phyloP scores from a whole-genome alignment of 2,888 invertebrate genomes.

The Isotomurus palustris region DNA sequence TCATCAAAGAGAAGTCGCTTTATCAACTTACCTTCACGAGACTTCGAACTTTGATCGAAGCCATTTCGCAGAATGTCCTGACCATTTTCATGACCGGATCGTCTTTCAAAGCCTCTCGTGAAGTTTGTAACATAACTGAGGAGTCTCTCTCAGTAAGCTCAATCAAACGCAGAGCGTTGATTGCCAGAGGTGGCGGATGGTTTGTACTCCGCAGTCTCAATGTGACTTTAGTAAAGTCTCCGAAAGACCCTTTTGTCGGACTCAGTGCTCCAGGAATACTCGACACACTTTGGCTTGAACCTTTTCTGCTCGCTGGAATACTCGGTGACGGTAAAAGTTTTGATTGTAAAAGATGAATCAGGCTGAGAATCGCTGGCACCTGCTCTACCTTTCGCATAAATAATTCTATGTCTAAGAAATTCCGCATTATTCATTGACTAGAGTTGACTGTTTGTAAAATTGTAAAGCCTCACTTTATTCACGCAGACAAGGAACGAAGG shows the following conservation, averaged over 20 bases:
- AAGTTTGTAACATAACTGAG: conserved; percentile 29
- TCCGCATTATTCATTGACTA: too few species aligned
- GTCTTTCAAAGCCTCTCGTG: conserved; percentile 18
- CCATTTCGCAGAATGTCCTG: conserved; percentile 25
- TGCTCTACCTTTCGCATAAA: too few species aligned
- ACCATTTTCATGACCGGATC: conserved; percentile 35
- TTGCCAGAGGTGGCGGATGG: too few species aligned
- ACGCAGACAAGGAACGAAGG: conserved; percentile 22
- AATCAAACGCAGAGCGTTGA: conserved; percentile 25
- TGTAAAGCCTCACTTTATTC: too few species aligned
- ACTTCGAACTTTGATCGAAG: conserved; percentile 10
- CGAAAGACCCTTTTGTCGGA: not conserved
- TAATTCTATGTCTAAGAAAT: too few species aligned
- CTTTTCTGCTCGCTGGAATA: not conserved
- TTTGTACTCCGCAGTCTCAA: too few species aligned
- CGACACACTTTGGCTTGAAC: not conserved
- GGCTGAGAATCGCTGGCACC: conserved; percentile 27
- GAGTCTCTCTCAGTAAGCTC: conserved; percentile 34
- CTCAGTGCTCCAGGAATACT: not conserved
- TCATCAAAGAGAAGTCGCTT: too few species aligned
- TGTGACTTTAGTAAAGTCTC: too few species aligned
- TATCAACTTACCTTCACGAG: too few species aligned
- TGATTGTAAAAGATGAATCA: conserved; percentile 24
- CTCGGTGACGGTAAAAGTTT: conserved; percentile 6
- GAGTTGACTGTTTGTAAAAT: too few species aligned